phyloP scores from a whole-genome alignment of 2,113 vertebrate genomes.

The Quiscalus mexicanus region DNA sequence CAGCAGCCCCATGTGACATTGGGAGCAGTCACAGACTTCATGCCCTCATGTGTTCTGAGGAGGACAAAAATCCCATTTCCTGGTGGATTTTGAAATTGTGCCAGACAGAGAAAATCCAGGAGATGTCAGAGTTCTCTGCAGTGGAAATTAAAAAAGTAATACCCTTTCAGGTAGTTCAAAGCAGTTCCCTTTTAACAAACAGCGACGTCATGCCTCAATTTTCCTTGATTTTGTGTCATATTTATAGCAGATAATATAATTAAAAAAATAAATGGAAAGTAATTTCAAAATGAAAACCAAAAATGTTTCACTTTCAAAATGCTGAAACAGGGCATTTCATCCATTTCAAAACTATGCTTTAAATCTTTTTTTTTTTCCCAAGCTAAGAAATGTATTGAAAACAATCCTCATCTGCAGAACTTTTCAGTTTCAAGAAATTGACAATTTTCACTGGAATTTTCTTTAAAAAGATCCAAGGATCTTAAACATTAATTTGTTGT shows the following conservation, averaged over 20 bases:
- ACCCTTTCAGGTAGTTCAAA: slow-evolving; percentile 39
- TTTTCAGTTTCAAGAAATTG: slow-evolving; percentile 33
- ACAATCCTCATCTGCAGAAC: slow-evolving; percentile 33
- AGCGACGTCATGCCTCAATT: slow-evolving; percentile 35
- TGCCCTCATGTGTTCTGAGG: background rate
- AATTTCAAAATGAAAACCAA: slow-evolving; percentile 46
- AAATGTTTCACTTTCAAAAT: slow-evolving; percentile 49
- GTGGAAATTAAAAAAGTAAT: background rate
- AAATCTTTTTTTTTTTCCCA: background rate
- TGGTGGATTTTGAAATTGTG: background rate
- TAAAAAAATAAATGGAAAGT: slow-evolving; percentile 54
- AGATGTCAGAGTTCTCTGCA: slow-evolving; percentile 9
- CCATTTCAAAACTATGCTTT: slow-evolving; percentile 34
- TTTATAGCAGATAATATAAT: slow-evolving; percentile 38
- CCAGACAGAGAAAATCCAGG: background rate
- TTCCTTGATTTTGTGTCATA: slow-evolving; percentile 53
- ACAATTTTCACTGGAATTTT: slow-evolving; percentile 44
- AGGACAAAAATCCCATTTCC: slow-evolving; percentile 1
- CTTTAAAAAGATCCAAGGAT: background rate
- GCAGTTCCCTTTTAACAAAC: slow-evolving; percentile 6
- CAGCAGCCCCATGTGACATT: background rate
- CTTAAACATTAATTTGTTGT: slow-evolving; percentile 66
- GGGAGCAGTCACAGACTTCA: background rate
- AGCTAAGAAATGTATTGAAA: slow-evolving; percentile 19
- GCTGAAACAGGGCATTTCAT: slow-evolving; percentile 28